Conservation (phyloP, 2,797 vertebrate species). For the Premnoplex brunnescens region DNA sequence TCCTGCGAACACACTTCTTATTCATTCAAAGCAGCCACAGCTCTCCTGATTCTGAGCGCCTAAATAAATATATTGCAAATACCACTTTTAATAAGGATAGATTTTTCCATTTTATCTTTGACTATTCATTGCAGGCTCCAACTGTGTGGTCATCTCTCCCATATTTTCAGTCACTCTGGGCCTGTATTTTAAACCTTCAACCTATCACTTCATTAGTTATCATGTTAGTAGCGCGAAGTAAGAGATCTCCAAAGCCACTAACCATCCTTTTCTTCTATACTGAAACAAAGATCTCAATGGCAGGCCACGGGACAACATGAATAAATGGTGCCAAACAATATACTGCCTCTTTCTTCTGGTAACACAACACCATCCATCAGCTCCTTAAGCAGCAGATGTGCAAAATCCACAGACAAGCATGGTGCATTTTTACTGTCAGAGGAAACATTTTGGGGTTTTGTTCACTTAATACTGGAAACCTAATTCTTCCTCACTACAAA, state of each 20-base stretch:
- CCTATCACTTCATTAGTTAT: not conserved
- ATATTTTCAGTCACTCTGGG: not conserved
- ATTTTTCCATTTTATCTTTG: not conserved
- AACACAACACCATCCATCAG: not conserved
- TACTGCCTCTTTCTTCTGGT: not conserved
- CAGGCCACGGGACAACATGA: not conserved
- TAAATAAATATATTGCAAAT: not conserved
- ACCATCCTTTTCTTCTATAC: not conserved
- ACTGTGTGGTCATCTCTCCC: not conserved
- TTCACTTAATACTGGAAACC: not conserved
- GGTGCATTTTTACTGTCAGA: not conserved
- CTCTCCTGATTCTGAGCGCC: not conserved
- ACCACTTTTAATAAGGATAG: not conserved
- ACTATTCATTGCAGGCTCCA: not conserved
- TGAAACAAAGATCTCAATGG: not conserved
- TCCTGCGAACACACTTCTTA: not conserved
- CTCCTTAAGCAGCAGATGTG: not conserved
- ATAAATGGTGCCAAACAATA: not conserved
- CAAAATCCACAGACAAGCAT: not conserved
- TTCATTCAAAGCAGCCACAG: not conserved
- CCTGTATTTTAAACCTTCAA: not conserved
- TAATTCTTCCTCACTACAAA: not conserved
- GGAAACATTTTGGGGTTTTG: not conserved
- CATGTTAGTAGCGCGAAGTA: not conserved
- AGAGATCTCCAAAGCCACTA: not conserved